Evolutionary conservation across 2,113 vertebrate species (phyloP).

Genomic region (Porphyrio hochstetteri): DNA sequence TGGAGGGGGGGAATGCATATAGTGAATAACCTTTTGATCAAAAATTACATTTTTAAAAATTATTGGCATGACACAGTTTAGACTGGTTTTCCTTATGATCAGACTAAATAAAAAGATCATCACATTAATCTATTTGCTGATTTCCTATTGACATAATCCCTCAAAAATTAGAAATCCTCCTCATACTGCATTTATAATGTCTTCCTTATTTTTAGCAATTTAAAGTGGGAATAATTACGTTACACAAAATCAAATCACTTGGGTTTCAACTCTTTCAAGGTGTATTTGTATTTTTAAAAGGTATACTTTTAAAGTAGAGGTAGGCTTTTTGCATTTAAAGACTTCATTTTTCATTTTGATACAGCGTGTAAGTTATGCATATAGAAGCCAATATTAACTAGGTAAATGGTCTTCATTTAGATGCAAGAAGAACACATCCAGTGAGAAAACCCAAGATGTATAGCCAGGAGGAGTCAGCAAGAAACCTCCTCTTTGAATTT

Average conservation of each 20-base stretch:
- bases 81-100: constrained; percentile 24
- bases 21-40: not conserved
- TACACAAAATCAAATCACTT: not conserved
- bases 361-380: not conserved
- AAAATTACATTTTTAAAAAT: not conserved
- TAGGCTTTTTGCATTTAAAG: not conserved
- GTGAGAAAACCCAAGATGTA: not conserved
- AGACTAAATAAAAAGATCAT: not conserved
- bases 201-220: not conserved
- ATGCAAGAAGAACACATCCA: not conserved
- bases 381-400: not conserved
- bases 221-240: not conserved
- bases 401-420: not conserved
- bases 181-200: not conserved
- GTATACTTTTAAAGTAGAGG: not conserved
- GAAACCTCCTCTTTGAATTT: not conserved
- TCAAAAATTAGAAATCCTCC: not conserved
- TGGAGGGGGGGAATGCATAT: not conserved
- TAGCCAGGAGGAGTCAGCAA: not conserved
- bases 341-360: not conserved
- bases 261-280: not conserved
- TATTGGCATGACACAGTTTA: not conserved
- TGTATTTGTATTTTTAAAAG: not conserved
- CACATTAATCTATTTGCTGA: not conserved
- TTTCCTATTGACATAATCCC: not conserved